A percentile compares a stretch with the other conserved stretches of the same genome.
Conservation (phyloP, 2,797 vertebrate genomes). For the Lithobates pipiens region DNA sequence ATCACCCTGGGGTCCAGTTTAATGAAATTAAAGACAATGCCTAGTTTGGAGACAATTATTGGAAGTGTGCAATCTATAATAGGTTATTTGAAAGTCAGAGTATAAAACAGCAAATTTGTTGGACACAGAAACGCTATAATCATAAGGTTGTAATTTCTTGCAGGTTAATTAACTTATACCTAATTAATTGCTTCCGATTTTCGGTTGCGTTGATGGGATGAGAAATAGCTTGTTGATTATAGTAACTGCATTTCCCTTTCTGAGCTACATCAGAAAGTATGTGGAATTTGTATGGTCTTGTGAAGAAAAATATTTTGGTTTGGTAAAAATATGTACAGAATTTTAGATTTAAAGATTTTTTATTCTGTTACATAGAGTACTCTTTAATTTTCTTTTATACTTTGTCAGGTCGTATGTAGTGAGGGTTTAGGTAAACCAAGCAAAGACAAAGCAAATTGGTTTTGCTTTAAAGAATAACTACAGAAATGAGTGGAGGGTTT, state of each 20-base stretch:
- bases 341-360: too few species aligned
- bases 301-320: background rate
- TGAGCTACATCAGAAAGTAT: background rate
- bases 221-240: slow-evolving; percentile 34
- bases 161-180: slow-evolving; percentile 36
- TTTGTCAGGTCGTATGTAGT: too few species aligned
- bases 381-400: too few species aligned
- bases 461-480: too few species aligned
- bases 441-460: too few species aligned
- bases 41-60: slow-evolving; percentile 31
- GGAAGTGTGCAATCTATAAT: slow-evolving; percentile 35
- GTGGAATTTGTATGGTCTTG: background rate
- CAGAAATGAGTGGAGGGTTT: too few species aligned
- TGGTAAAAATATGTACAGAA: too few species aligned
- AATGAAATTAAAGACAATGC: slow-evolving; percentile 41
- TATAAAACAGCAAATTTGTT: slow-evolving; percentile 33
- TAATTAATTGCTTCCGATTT: slow-evolving; percentile 43
- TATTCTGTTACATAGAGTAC: too few species aligned
- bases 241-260: slow-evolving; percentile 1
- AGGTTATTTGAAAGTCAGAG: slow-evolving; percentile 47
- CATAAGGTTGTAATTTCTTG: slow-evolving; percentile 29
- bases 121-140: slow-evolving; percentile 28
- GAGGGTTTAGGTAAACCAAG: too few species aligned
- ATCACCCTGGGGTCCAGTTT: slow-evolving; percentile 40
- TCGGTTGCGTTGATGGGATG: slow-evolving; percentile 12